Percentiles rank a stretch among this genome's conserved stretches.
Conservation (phyloP, 2,888 invertebrate genomes). For the Drosophila ezoana region DNA sequence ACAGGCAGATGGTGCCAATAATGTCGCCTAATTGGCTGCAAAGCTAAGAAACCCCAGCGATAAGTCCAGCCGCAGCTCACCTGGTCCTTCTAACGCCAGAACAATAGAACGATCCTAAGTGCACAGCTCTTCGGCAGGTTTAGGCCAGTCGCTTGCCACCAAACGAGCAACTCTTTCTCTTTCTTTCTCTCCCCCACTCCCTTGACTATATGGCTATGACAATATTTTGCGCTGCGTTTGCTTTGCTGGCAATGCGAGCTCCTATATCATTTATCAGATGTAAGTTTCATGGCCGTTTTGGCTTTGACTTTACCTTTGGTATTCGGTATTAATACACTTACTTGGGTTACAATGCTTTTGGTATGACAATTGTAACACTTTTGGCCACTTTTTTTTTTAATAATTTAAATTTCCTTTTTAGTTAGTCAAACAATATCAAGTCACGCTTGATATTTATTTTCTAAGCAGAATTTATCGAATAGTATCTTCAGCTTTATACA, state of each 20-base stretch:
- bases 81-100: constrained; percentile 59
- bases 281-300: constrained; percentile 65
- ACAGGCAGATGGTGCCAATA: constrained; percentile 77
- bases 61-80: constrained; percentile 49
- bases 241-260: constrained; percentile 52
- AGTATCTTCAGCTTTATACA: no score
- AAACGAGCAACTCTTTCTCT: constrained; percentile 9
- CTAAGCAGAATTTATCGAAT: no score
- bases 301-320: constrained; percentile 65
- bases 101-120: constrained; percentile 66
- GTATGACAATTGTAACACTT: neutral
- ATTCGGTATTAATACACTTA: constrained; percentile 41
- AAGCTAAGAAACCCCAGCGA: constrained; percentile 43
- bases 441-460: no score
- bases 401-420: neutral
- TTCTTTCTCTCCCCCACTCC: neutral
- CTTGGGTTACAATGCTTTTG: neutral
- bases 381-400: neutral
- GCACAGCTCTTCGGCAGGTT: constrained; percentile 31
- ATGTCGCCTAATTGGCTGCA: constrained; percentile 80
- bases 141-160: constrained; percentile 4
- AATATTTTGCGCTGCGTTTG: constrained; percentile 68
- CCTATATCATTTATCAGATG: constrained; percentile 81
- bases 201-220: constrained; percentile 35
- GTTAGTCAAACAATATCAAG: no score